Base-by-base conservation (phyloP, 2,888 invertebrate species). In the Oxytorus armatus region DNA sequence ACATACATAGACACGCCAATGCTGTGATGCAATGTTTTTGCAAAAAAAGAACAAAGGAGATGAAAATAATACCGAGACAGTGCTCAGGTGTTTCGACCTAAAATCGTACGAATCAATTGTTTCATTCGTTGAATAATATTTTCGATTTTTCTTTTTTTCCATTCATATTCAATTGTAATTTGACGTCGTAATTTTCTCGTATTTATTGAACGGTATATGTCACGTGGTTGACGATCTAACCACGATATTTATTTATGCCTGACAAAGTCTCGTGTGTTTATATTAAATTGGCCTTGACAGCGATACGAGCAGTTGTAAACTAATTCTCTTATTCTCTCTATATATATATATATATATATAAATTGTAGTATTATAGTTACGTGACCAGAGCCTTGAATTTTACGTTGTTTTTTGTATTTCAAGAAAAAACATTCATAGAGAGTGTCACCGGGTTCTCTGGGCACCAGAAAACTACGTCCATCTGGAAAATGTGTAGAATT, bases 231-330 rank as follows among this genome's bases (percentile, higher is more conserved):
- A 29, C 21, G 72, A 49, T 18, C n/a, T 25, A n/a, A 23, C 14
- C n/a, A 8, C 70, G 72, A 44, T 69, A 63, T 51, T 77, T 72
- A 77, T 77, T 80, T 73, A 61, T 44, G 63, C 55, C 29, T 77
- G 73, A 68, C 57, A 47, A 77, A 66, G 53, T 51, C 44, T 16
- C 61, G 47, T 65, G 57, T 82, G 59, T 76, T 78, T 75, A 61
- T 78, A 81, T 82, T 78, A 72, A 78, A 76, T 66, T 76, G 82
- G 36, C 82, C 82, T 80, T 82, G 82, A 68, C 78, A 73, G 68
- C 68, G 78, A 78, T 78, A 73, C 61, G 69, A 80, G 42, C 51
- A 39, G 68, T 61, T 68, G 63, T 73, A 53, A 63, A 73, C 47
- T 44, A 74, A 57, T 42, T 65, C 29, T 63, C 42, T 44, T 18